A percentile compares a stretch with the other conserved stretches of the same genome.
Conservation (phyloP, 2,888 invertebrate genomes). For the Chrysopilus asiliformis region DNA sequence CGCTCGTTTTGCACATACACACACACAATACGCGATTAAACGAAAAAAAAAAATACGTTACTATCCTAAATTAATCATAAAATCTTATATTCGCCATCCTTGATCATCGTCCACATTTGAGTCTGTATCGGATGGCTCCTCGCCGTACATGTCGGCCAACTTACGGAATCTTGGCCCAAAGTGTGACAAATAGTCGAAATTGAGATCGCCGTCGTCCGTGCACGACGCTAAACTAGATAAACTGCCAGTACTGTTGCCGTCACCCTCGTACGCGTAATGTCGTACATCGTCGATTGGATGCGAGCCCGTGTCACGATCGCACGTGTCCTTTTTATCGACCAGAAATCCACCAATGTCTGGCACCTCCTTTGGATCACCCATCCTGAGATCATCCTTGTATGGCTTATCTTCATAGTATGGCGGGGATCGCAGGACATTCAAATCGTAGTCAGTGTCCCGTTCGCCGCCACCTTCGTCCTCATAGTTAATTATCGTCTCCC, state of each 20-base stretch:
- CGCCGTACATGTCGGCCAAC: conserved; percentile 89
- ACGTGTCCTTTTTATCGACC: conserved; percentile 74
- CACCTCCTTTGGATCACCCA: conserved; percentile 42
- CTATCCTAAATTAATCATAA: too few relatives aligned
- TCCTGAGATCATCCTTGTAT: conserved; percentile 30
- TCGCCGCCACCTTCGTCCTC: conserved; percentile 98
- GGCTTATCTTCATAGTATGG: conserved; percentile 36
- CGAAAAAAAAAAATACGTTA: too few relatives aligned
- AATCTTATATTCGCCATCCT: conserved; percentile 56
- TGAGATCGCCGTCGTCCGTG: conserved; percentile 84
- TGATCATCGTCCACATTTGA: conserved; percentile 62
- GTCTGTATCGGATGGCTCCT: conserved; percentile 69
- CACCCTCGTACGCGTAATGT: conserved; percentile 96
- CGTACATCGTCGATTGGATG: conserved; percentile 92
- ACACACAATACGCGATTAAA: neutral
- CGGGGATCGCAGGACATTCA: conserved; percentile 34
- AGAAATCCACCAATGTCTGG: conserved; percentile 84
- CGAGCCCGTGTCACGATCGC: conserved; percentile 84
- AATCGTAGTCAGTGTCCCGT: conserved; percentile 60
- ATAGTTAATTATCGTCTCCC: conserved; percentile 95
- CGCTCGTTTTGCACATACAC: conserved; percentile 3
- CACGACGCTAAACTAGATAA: conserved; percentile 85
- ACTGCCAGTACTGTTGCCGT: conserved; percentile 84
- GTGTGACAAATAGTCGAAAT: conserved; percentile 87
- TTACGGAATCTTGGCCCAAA: conserved; percentile 95